Evolutionary conservation across 2,797 vertebrate species (phyloP).

Genomic region (Rhinogobio ventralis): DNA sequence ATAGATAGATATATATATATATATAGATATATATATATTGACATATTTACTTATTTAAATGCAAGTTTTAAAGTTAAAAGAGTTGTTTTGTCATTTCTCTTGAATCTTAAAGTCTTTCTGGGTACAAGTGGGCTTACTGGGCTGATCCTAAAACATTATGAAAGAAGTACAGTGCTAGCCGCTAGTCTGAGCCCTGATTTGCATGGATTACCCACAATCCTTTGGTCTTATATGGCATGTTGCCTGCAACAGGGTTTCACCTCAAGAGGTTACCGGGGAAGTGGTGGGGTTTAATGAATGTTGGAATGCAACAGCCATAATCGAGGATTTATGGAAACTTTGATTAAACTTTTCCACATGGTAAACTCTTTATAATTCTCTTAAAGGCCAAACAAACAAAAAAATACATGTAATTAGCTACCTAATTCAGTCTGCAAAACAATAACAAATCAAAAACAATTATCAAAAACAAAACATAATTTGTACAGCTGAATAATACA

Average conservation of each 20-base stretch:
- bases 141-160: background rate
- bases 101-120: background rate
- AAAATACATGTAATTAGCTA: background rate
- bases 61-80: background rate
- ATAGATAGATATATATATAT: no score
- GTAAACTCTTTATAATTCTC: background rate
- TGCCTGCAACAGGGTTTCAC: background rate
- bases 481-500: background rate
- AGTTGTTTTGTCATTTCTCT: background rate
- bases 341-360: background rate
- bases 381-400: background rate
- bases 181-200: constrained; percentile 35
- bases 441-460: no score
- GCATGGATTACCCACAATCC: constrained; percentile 45
- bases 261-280: background rate
- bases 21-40: no score
- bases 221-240: background rate
- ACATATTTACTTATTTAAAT: no score
- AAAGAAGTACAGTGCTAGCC: background rate
- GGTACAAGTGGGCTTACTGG: background rate
- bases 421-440: background rate
- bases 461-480: background rate
- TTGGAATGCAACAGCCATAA: background rate
- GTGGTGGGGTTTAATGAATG: constrained; percentile 4
- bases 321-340: background rate